Conservation (phyloP, 1,140 invertebrate species). For the Eumaeus atala region DNA sequence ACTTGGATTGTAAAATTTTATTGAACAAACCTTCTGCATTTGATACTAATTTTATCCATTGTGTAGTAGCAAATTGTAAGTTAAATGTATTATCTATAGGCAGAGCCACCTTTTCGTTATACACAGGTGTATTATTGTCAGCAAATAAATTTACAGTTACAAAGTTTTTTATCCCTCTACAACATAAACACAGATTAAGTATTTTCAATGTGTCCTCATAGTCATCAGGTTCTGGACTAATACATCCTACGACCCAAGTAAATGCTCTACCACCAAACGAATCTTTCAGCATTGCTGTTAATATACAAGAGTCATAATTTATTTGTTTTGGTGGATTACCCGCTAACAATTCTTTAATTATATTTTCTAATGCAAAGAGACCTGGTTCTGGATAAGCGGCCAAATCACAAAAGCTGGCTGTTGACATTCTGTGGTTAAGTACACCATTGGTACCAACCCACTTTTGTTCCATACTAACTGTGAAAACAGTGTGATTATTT, state of each 20-base stretch:
- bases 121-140: slow-evolving; percentile 76
- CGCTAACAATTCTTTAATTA: slow-evolving; percentile 77
- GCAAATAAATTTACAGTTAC: slow-evolving; percentile 81
- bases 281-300: slow-evolving; percentile 80
- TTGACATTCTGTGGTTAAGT: slow-evolving; percentile 77
- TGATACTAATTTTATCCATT: slow-evolving; percentile 86
- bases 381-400: slow-evolving; percentile 78
- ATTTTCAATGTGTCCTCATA: slow-evolving; percentile 78
- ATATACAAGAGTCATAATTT: slow-evolving; percentile 78
- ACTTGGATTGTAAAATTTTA: slow-evolving; percentile 77
- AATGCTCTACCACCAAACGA: slow-evolving; percentile 82
- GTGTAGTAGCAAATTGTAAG: slow-evolving; percentile 86
- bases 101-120: slow-evolving; percentile 63
- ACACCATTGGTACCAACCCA: slow-evolving; percentile 76
- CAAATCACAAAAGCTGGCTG: slow-evolving; percentile 81
- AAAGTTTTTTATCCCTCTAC: slow-evolving; percentile 78
- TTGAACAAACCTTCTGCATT: slow-evolving; percentile 89
- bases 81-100: slow-evolving; percentile 75
- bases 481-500: slow-evolving; percentile 78
- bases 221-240: slow-evolving; percentile 77
- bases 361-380: slow-evolving; percentile 76
- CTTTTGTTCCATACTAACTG: slow-evolving; percentile 81
- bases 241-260: slow-evolving; percentile 78
- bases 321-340: slow-evolving; percentile 73
- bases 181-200: slow-evolving; percentile 76